Evolutionary conservation across 2,113 vertebrate species (phyloP).

Genomic region (Herpetotheres cachinnans): DNA sequence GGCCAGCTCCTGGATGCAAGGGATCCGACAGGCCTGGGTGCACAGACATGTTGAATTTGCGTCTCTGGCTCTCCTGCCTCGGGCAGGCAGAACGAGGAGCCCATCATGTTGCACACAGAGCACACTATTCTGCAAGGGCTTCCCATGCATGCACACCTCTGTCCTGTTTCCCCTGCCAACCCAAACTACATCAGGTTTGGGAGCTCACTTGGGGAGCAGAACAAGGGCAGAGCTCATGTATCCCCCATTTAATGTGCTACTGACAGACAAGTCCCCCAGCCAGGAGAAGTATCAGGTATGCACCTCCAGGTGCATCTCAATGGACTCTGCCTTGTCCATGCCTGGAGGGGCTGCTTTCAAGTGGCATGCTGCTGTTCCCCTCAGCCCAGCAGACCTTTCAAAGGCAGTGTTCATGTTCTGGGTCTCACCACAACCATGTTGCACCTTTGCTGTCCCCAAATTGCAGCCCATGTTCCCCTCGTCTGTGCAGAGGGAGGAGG

Average conservation of each 20-base stretch:
- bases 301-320: fast-evolving
- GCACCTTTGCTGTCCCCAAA: not conserved
- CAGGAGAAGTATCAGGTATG: not conserved
- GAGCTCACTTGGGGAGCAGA: not conserved
- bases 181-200: not conserved
- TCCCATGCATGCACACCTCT: not conserved
- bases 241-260: not conserved
- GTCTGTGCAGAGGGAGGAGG: not conserved
- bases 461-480: not conserved
- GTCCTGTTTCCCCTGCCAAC: not conserved
- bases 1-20: not conserved
- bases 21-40: not conserved
- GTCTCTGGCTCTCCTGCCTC: not conserved
- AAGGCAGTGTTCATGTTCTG: fast-evolving
- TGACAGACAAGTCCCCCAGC: not conserved
- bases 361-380: not conserved
- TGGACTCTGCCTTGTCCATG: not conserved
- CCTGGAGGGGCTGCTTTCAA: not conserved
- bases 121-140: not conserved
- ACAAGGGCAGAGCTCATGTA: not conserved
- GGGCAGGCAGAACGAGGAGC: not conserved
- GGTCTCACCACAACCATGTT: fast-evolving
- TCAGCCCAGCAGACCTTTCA: fast-evolving
- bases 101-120: fast-evolving
- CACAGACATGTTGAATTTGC: not conserved